Evolutionary conservation across 2,888 invertebrate species (phyloP), one percentile per base, ranked within the genome.

Genomic region (Acronicta aceris): DNA sequence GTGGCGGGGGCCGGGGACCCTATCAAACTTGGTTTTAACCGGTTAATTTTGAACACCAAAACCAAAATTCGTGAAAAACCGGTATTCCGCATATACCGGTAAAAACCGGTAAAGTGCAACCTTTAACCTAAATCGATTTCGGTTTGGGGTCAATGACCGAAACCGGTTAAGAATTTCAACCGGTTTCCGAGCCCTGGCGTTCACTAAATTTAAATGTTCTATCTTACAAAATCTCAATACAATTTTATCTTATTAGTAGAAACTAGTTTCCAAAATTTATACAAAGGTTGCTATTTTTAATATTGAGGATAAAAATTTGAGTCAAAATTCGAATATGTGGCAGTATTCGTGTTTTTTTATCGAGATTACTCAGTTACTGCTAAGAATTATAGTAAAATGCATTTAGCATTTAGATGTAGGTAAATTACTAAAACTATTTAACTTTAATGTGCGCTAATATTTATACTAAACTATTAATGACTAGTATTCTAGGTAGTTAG

Each of bases 291-390:
- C 65, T 79, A 79, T 67, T 72, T 76, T 74, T 69, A 68, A 68
- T 75, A 81, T 59, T 69, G 58, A 81, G 82, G 78, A 85, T 89
- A 87, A 87, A 89, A 88, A 78, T 73, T 71, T 79, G 76, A 82
- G 75, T 89, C 82, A 86, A 90, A 92, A 90, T 89, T 92, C 90
- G 89, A 91, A 81, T 87, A 85, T 79, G 83, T 91, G 91, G 92
- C 92, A 92, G 92, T 91, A 85, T 85, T 81, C 81, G 85, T 87
- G 85, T 70, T 64, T 48, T 33, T 50, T 60, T 63, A 62, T 45
- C 71, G 65, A 82, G 70, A 81, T 65, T 71, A 80, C 76, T 71
- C 76, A 59, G 71, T 80, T 85, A 86, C 82, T 79, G 76, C 83
- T 83, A 79, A 59, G 54, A 65, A 38, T 5, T n/a, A 64, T 64